Evolutionary conservation across 2,888 invertebrate species (phyloP).

Genomic region (Perizoma affinitatum): DNA sequence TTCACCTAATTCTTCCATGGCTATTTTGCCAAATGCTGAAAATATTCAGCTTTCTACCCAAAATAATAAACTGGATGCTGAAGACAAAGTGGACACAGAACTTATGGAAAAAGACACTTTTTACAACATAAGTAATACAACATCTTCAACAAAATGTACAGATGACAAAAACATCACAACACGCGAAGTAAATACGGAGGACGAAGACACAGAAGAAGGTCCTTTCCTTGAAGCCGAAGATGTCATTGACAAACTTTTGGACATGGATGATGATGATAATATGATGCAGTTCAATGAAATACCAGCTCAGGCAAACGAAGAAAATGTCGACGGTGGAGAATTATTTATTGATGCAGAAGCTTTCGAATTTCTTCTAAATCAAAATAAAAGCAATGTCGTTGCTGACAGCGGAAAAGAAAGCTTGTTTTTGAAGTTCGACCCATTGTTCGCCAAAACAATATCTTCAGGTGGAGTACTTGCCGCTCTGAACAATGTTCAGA

Average conservation of each 20-base stretch:
- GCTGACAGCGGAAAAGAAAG: constrained; percentile 77
- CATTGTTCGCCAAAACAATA: constrained; percentile 70
- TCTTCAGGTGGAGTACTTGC: constrained; percentile 67
- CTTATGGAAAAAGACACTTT: constrained; percentile 49
- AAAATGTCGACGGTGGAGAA: constrained; percentile 62
- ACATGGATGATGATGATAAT: constrained; percentile 51
- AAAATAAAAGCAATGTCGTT: constrained; percentile 67
- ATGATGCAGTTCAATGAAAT: constrained; percentile 63
- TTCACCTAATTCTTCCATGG: constrained; percentile 39
- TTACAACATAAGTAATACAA: constrained; percentile 47
- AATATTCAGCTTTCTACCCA: constrained; percentile 13
- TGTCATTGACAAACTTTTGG: constrained; percentile 49
- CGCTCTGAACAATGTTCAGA: constrained; percentile 60
- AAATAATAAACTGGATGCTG: constrained; percentile 17
- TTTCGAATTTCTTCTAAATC: constrained; percentile 73
- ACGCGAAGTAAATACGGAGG: constrained; percentile 68
- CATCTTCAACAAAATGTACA: constrained; percentile 55
- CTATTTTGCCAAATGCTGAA: constrained; percentile 17
- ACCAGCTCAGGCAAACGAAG: constrained; percentile 51
- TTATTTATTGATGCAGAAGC: constrained; percentile 78
- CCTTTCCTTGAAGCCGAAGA: constrained; percentile 72
- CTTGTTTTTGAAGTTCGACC: constrained; percentile 76
- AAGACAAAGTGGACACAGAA: constrained; percentile 46
- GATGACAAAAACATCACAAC: constrained; percentile 60
- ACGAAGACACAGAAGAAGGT: constrained; percentile 76